Evolutionary conservation across 2,113 vertebrate genomes (phyloP).

Genomic region (Trachemys scripta): DNA sequence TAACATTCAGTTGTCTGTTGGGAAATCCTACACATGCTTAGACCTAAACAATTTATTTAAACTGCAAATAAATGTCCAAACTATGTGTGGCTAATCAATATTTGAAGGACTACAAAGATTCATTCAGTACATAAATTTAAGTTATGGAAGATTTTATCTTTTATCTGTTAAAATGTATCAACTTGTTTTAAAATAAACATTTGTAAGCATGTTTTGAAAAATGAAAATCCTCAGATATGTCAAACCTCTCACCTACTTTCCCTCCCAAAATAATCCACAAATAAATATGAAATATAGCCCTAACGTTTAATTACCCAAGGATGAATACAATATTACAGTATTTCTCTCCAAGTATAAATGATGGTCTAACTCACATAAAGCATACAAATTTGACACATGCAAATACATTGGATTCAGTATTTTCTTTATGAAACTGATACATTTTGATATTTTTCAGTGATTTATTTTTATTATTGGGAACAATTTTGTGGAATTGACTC

Average conservation of each 20-base stretch:
- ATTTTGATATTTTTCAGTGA: too few species aligned
- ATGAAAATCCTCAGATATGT: neutral
- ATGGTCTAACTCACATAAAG: neutral
- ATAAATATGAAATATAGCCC: neutral
- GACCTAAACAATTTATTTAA: neutral
- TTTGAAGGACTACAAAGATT: neutral
- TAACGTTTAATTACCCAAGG: neutral
- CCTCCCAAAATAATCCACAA: neutral
- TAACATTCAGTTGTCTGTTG: neutral
- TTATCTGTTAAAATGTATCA: neutral
- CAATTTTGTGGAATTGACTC: too few species aligned
- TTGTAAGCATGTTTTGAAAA: neutral
- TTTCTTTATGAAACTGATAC: neutral
- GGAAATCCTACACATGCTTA: too few species aligned
- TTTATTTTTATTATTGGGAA: too few species aligned
- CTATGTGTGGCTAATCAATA: neutral
- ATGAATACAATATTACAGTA: neutral
- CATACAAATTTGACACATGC: neutral
- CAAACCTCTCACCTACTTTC: neutral
- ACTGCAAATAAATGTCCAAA: neutral
- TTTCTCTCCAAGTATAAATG: conserved; percentile 16
- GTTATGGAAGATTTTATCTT: too few species aligned
- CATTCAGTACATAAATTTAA: neutral
- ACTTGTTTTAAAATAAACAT: neutral
- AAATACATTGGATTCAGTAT: neutral